These are phyloP conservation scores for Paramormyrops kingsleyae DNA, from an alignment of 2,113 vertebrate species.

Conservation along the genomic window DNA sequence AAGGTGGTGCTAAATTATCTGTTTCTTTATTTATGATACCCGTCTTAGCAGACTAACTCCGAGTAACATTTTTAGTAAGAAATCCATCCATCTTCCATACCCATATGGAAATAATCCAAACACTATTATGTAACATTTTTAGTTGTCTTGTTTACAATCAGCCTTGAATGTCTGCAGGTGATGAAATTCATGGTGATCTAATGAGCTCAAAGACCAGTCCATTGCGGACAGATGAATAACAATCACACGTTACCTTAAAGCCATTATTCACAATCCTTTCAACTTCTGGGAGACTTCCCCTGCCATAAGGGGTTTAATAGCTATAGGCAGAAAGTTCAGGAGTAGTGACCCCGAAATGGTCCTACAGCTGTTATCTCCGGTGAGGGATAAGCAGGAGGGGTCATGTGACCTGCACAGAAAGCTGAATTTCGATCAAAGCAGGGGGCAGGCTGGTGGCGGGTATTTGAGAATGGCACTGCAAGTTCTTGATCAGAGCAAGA, in stretches of 20 bases:
- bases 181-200: neutral
- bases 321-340: neutral
- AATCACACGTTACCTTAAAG: neutral
- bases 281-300: neutral
- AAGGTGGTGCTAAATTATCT: neutral
- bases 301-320: neutral
- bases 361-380: neutral
- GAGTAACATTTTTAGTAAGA: neutral
- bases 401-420: neutral
- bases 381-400: neutral
- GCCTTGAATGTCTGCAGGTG: neutral
- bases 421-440: neutral
- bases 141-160: neutral
- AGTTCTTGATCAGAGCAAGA: slow-evolving; percentile 10
- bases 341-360: neutral
- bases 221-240: neutral
- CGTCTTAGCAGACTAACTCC: neutral
- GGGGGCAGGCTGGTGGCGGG: slow-evolving; percentile 3
- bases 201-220: neutral
- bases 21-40: neutral
- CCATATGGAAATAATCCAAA: neutral
- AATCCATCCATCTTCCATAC: neutral
- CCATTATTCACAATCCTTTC: neutral
- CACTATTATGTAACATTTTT: neutral
- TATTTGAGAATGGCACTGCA: neutral